phyloP scores from a whole-genome alignment of 2,888 invertebrate genomes.

The Tetranychus truncatus region DNA sequence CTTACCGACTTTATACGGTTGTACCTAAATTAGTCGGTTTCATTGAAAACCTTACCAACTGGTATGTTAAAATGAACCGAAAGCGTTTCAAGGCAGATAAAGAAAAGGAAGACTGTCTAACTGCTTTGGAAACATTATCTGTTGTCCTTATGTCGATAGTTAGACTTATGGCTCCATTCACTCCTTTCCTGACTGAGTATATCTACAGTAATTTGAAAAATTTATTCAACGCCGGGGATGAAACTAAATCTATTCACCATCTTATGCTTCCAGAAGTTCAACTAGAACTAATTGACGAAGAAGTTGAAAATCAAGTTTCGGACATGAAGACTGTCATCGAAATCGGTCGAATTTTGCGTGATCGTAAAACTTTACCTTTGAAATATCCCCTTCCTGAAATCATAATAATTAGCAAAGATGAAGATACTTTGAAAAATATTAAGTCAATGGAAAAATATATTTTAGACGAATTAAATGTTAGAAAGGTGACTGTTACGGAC shows the following conservation, averaged over 20 bases:
- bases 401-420: constrained; percentile 76
- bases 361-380: constrained; percentile 75
- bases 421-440: constrained; percentile 55
- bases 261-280: constrained; percentile 61
- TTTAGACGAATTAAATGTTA: constrained; percentile 63
- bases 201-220: constrained; percentile 74
- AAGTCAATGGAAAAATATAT: constrained; percentile 63
- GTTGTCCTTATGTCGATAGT: constrained; percentile 71
- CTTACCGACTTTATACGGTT: constrained; percentile 84
- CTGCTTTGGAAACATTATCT: constrained; percentile 69
- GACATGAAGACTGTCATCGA: constrained; percentile 90
- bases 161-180: constrained; percentile 88
- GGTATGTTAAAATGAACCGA: constrained; percentile 95
- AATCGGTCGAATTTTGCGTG: constrained; percentile 73
- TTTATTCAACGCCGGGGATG: constrained; percentile 39
- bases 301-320: constrained; percentile 72
- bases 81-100: constrained; percentile 79
- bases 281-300: constrained; percentile 49
- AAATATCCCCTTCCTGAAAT: constrained; percentile 92
- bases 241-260: constrained; percentile 61
- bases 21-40: constrained; percentile 81
- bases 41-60: constrained; percentile 92
- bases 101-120: constrained; percentile 57
- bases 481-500: constrained; percentile 57
- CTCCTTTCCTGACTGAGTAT: constrained; percentile 82